A percentile compares a stretch with the other conserved stretches of the same genome.
Evolutionary conservation across 2,113 vertebrate genomes (phyloP).

Genomic region (Phaethon lepturus): DNA sequence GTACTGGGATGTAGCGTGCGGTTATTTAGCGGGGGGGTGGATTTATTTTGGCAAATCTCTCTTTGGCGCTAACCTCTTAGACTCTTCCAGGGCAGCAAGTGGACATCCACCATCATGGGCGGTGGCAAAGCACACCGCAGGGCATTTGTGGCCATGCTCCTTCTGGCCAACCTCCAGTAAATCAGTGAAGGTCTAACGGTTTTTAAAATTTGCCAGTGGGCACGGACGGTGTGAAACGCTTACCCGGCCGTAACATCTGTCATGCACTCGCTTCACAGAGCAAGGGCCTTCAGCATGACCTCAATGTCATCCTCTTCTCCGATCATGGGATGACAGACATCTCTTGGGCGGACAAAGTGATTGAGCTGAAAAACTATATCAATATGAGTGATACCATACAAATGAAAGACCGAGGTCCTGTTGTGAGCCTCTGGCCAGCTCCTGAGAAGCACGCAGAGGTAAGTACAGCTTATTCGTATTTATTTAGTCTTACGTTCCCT

Average conservation of each 20-base stretch:
- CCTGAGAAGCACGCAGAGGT: conserved; percentile 79
- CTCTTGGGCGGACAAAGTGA: conserved; percentile 90
- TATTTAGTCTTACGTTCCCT: background rate
- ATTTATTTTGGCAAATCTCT: background rate
- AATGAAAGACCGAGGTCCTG: conserved; percentile 90
- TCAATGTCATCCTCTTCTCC: conserved; percentile 92
- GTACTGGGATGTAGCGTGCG: background rate
- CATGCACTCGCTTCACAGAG: conserved; percentile 74
- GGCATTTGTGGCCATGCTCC: accelerated
- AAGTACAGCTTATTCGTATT: background rate
- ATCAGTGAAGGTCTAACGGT: background rate
- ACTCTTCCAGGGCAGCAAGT: background rate
- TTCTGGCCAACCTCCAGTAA: background rate
- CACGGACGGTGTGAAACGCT: background rate
- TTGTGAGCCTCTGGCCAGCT: conserved; percentile 91
- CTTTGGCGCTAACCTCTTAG: background rate
- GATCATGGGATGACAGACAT: conserved; percentile 96
- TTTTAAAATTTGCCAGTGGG: background rate
- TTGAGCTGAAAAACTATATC: conserved; percentile 87
- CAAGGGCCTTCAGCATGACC: conserved; percentile 75
- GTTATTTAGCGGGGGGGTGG: background rate
- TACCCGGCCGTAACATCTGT: background rate
- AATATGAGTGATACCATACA: conserved; percentile 83
- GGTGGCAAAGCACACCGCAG: background rate
- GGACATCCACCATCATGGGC: accelerated